Conservation (phyloP, 1,140 invertebrate species). For the Lanistes nyassanus region DNA sequence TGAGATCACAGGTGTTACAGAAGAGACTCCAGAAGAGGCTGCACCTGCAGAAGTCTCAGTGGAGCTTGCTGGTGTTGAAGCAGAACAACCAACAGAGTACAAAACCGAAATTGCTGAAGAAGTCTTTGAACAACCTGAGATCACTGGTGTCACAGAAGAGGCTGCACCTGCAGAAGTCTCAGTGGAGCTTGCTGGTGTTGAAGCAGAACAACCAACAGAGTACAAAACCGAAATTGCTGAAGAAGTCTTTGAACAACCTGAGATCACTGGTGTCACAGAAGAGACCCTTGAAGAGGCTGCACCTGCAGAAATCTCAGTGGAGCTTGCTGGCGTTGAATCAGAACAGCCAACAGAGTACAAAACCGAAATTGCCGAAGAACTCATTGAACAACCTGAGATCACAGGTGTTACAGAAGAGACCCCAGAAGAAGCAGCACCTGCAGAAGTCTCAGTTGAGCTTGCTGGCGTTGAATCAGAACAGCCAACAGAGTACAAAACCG, state of each 20-base stretch:
- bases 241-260: constrained; percentile 34
- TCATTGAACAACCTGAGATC: constrained; percentile 11
- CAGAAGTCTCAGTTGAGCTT: constrained; percentile 27
- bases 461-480: constrained; percentile 14
- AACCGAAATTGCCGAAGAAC: constrained; percentile 24
- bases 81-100: constrained; percentile 32
- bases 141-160: constrained; percentile 34
- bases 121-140: constrained; percentile 33
- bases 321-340: constrained; percentile 37
- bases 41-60: constrained; percentile 33
- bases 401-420: constrained; percentile 2
- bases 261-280: constrained; percentile 39
- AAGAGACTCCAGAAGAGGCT: constrained; percentile 28
- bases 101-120: constrained; percentile 36
- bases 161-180: constrained; percentile 32
- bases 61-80: constrained; percentile 37
- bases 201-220: constrained; percentile 32
- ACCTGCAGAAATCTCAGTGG: constrained; percentile 38
- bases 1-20: constrained; percentile 23
- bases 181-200: constrained; percentile 31
- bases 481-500: constrained; percentile 24
- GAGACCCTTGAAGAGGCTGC: constrained; percentile 34
- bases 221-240: constrained; percentile 35
- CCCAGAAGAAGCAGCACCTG: background rate
- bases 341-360: constrained; percentile 25